These are phyloP conservation scores for Dyspetes luteomarginatus DNA, from an alignment of 2,888 invertebrate genomes.

Conservation along the genomic window DNA sequence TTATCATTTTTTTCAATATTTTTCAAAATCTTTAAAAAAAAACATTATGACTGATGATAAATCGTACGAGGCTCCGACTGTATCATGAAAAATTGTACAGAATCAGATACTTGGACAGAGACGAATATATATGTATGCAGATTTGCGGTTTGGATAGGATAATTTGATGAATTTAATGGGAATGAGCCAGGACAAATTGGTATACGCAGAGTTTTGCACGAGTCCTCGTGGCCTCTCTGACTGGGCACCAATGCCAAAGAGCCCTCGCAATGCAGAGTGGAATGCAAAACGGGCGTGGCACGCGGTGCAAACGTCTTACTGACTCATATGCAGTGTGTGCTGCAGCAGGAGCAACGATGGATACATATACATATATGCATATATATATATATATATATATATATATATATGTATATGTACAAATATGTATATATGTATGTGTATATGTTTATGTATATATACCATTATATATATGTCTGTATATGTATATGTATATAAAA, in stretches of 20 bases:
- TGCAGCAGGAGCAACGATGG: slow-evolving; percentile 22
- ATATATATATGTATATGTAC: not conserved
- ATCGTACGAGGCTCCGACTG: too few species aligned
- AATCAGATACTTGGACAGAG: too few species aligned
- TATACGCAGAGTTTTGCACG: slow-evolving; percentile 7
- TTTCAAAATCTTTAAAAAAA: too few species aligned
- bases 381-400: not conserved
- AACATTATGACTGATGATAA: too few species aligned
- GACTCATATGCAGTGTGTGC: slow-evolving; percentile 72
- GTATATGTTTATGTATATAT: not conserved
- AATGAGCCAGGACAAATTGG: slow-evolving; percentile 27
- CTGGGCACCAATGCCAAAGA: not conserved
- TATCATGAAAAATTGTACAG: too few species aligned
- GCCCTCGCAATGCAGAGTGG: slow-evolving; percentile 63
- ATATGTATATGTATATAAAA: not conserved
- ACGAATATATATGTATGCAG: not conserved
- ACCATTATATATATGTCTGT: not conserved
- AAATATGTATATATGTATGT: not conserved
- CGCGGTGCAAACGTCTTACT: slow-evolving; percentile 75
- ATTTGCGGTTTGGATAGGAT: not conserved
- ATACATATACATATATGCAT: not conserved
- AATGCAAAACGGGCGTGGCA: slow-evolving; percentile 78
- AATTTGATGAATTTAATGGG: slow-evolving; percentile 31
- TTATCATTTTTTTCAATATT: too few species aligned
- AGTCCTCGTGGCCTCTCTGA: slow-evolving; percentile 30